Evolutionary conservation across 2,888 invertebrate species (phyloP).

Genomic region (Helicoverpa assulta): DNA sequence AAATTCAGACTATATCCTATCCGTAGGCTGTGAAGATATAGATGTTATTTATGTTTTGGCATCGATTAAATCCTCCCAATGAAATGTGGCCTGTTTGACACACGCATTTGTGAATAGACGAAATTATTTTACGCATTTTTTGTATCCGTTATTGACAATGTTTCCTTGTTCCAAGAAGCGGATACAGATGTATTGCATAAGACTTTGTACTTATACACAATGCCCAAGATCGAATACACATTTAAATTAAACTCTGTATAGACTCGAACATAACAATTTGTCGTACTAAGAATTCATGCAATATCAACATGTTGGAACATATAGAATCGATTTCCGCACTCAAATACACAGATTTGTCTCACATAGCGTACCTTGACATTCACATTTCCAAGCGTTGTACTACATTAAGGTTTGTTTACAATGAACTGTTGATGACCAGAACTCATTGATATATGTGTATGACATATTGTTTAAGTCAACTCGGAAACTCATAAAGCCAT

Average conservation of each 20-base stretch:
- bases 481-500: too few species aligned
- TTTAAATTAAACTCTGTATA: conserved; percentile 7
- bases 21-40: not conserved
- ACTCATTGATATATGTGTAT: not conserved
- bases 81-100: too few species aligned
- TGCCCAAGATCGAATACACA: not conserved
- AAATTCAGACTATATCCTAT: conserved; percentile 16
- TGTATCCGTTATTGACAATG: too few species aligned
- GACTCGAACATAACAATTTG: conserved; percentile 27
- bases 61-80: not conserved
- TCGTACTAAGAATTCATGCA: conserved; percentile 39
- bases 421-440: conserved; percentile 10
- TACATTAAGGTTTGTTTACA: conserved; percentile 48
- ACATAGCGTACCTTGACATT: conserved; percentile 64
- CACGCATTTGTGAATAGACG: too few species aligned
- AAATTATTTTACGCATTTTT: not conserved
- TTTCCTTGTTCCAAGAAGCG: not conserved
- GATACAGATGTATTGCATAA: not conserved
- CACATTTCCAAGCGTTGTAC: conserved; percentile 61
- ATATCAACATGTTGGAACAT: conserved; percentile 49
- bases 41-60: not conserved
- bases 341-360: conserved; percentile 63
- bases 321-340: conserved; percentile 64
- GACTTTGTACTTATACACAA: not conserved
- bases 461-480: too few species aligned